Conservation (phyloP, 2,797 vertebrate genomes). For the Enteromius afrohamiltoni region DNA sequence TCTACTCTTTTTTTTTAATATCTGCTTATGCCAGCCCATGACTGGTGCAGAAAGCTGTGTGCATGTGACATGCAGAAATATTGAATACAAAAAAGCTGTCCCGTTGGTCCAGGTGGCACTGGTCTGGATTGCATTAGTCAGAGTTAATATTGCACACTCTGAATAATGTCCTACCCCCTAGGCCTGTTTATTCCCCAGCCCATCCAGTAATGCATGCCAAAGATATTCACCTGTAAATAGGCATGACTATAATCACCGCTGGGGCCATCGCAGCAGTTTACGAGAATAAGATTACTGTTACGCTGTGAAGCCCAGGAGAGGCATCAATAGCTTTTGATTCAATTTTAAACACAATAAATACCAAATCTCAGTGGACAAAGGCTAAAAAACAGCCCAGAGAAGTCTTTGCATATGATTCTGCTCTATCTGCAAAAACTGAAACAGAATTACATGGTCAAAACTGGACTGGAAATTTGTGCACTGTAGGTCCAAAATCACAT, state of each 20-base stretch:
- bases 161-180: constrained; percentile 24
- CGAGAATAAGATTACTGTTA: constrained; percentile 55
- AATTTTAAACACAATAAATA: constrained; percentile 49
- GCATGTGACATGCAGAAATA: constrained; percentile 5
- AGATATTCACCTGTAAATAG: constrained; percentile 60
- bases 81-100: constrained; percentile 37
- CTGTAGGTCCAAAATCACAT: background rate
- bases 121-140: constrained; percentile 39
- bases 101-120: constrained; percentile 32
- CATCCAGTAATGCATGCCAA: constrained; percentile 19
- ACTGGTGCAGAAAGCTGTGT: background rate
- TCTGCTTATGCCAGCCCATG: background rate
- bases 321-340: constrained; percentile 54
- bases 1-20: constrained; percentile 8
- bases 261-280: constrained; percentile 45
- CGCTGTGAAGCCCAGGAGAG: constrained; percentile 29
- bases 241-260: constrained; percentile 50
- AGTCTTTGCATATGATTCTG: background rate
- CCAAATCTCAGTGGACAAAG: constrained; percentile 43
- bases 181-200: constrained; percentile 30
- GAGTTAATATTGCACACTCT: constrained; percentile 38
- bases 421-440: background rate
- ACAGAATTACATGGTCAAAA: background rate
- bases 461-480: background rate
- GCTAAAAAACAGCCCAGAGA: constrained; percentile 24